Conservation (phyloP, 64 coral and sea anemone species). For the Actinia equina region DNA sequence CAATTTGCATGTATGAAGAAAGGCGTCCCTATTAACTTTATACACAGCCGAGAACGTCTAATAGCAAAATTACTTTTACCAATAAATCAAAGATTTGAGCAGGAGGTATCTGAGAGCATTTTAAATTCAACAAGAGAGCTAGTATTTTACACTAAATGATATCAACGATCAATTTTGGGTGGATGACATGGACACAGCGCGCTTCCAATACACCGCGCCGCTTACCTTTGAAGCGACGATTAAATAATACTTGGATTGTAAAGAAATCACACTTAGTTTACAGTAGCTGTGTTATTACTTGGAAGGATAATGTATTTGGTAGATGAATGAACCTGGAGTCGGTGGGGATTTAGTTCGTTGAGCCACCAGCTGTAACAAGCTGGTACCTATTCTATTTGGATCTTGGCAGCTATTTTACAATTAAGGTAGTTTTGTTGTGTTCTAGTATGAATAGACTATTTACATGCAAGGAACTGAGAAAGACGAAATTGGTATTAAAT, state of each 20-base stretch:
- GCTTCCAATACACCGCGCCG: background rate
- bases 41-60: background rate
- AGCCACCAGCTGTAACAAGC: background rate
- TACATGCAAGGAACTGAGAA: background rate
- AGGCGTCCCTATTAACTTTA: too few species aligned
- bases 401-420: constrained; percentile 8
- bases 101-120: background rate
- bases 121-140: background rate
- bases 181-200: background rate
- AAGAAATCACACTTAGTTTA: background rate
- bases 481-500: background rate
- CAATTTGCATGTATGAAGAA: too few species aligned
- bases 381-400: background rate
- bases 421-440: background rate
- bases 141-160: background rate
- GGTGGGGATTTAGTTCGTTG: background rate
- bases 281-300: background rate
- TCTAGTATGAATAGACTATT: background rate
- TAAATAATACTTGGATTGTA: background rate
- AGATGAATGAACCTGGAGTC: background rate
- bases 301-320: background rate
- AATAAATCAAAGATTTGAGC: background rate
- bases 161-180: background rate
- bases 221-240: background rate
- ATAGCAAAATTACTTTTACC: background rate